Evolutionary conservation across 2,797 vertebrate genomes (phyloP), one percentile per base, ranked within the genome.

Genomic region (Anas bernieri): DNA sequence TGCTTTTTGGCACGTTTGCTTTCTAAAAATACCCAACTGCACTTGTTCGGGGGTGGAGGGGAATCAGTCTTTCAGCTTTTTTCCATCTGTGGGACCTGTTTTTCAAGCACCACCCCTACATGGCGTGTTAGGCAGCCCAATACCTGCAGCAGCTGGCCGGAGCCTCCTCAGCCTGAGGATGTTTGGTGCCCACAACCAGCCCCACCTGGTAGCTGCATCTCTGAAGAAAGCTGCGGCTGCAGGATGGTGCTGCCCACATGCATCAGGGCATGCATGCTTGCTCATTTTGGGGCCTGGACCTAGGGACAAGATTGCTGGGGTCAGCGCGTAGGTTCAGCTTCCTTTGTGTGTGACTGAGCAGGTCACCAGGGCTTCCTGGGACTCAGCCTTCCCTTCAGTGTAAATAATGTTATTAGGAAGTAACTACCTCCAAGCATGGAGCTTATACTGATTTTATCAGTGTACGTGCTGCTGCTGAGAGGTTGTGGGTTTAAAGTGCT

Each of bases 21-120:
- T 92, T 70, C 97, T 97, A 97, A 97, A 97, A 97, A 97, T 96
- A 97, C 75, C 66, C 95, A 93, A 92, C 79, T 33, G 35, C 46
- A 87, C 50, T 95, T 93, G 90, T 73, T 95, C 83, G 76, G 84
- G 86, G 74, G 81, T 75, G 68, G 66, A 73, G 10, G 43, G 10
- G 21, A 86, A 94, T 92, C 4, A 4, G 90, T 83, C 86, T 89
- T 94, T 95, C 77, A 95, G 55, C 85, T 81, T 96, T 95, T 97
- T 93, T 91, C 88, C 85, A 86, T 92, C 83, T 87, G 7, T 11
- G 11, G 20, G 33, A 78, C 15, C 21, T 35, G 86, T 72, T 50
- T 82, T 90, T 79, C 14, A 69, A 48, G 46, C 43, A 21, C 17
- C 66, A 52, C 9, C 37, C 50, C 74, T 69, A 17, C 20, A 26